Percentiles rank a stretch among this genome's conserved stretches.
Conservation (phyloP, 2,888 invertebrate genomes). For the Automeris io region DNA sequence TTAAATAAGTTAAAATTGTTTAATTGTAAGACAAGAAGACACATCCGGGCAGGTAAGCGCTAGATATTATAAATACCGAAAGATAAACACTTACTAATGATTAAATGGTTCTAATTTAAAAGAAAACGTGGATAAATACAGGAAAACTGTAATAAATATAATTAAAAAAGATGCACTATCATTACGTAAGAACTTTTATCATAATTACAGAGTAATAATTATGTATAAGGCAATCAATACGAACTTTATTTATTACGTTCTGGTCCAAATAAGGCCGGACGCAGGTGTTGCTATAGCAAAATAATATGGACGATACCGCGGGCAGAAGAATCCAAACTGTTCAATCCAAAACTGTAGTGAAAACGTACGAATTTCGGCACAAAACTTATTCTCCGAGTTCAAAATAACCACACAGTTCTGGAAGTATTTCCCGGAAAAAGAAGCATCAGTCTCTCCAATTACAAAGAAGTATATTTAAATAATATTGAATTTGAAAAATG, state of each 20-base stretch:
- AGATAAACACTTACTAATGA: neutral
- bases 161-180: neutral
- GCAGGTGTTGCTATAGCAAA: conserved; percentile 50
- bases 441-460: too few relatives aligned
- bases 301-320: conserved; percentile 45
- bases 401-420: too few relatives aligned
- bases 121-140: neutral
- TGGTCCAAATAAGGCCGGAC: conserved; percentile 61
- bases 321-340: conserved; percentile 27
- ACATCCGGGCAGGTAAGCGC: too few relatives aligned
- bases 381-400: too few relatives aligned
- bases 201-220: conserved; percentile 31
- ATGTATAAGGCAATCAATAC: conserved; percentile 36
- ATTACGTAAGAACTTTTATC: conserved; percentile 15
- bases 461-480: too few relatives aligned
- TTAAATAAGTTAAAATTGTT: too few relatives aligned
- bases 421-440: too few relatives aligned
- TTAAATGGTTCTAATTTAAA: neutral
- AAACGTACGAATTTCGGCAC: neutral
- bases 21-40: too few relatives aligned
- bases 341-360: neutral
- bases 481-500: too few relatives aligned
- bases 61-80: too few relatives aligned
- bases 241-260: conserved; percentile 44
- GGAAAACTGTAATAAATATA: conserved; percentile 3